Conservation (phyloP, 2,797 vertebrate species). For the Rhodeus uyekii region DNA sequence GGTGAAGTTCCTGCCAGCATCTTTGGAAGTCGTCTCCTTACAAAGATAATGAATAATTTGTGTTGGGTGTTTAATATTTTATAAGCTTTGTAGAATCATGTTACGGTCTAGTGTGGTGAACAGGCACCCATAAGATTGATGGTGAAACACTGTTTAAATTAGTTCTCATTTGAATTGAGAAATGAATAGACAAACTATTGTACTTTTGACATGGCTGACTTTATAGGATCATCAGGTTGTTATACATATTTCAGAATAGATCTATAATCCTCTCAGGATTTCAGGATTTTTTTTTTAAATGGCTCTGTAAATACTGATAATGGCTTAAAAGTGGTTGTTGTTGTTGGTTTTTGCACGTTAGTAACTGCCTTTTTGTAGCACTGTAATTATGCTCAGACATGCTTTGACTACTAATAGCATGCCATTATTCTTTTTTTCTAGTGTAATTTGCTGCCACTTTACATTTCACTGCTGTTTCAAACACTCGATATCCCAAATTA, state of each 20-base stretch:
- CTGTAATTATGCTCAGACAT: conserved; percentile 1
- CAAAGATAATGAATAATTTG: conserved; percentile 56
- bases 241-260: not conserved
- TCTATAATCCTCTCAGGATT: not conserved
- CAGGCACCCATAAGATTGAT: conserved; percentile 45
- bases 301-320: not conserved
- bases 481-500: not conserved
- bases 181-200: not conserved
- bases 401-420: conserved; percentile 28
- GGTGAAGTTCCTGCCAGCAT: conserved; percentile 50
- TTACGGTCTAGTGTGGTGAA: conserved; percentile 66
- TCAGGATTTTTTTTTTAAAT: not conserved
- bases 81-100: conserved; percentile 67
- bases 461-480: conserved; percentile 4
- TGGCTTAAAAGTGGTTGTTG: not conserved
- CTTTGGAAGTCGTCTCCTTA: conserved; percentile 41
- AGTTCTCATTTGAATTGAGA: conserved; percentile 52
- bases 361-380: not conserved
- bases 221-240: conserved; percentile 1
- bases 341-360: not conserved
- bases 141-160: conserved; percentile 62
- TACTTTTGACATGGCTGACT: not conserved
- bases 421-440: conserved; percentile 10
- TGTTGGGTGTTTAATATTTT: conserved; percentile 71
- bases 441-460: conserved; percentile 1